Evolutionary conservation across 2,113 vertebrate species (phyloP).

Genomic region (Craseonycteris thonglongyai): DNA sequence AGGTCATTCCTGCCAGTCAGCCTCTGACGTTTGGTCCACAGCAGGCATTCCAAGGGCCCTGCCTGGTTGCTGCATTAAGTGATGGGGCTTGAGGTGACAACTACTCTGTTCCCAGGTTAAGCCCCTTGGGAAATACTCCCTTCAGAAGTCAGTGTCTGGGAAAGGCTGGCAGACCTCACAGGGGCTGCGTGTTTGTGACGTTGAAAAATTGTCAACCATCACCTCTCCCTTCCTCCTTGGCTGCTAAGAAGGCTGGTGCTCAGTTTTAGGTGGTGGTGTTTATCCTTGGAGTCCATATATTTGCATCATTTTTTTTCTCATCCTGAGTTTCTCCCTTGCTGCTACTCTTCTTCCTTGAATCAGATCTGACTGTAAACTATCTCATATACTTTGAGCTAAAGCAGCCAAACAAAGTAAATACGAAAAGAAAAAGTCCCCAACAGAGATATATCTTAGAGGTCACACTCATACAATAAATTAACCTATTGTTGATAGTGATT

Average conservation of each 20-base stretch:
- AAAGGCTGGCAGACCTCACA: neutral
- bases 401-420: neutral
- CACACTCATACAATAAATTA: neutral
- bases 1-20: no score
- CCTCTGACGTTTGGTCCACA: neutral
- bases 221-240: neutral
- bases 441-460: neutral
- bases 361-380: neutral
- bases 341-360: neutral
- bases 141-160: neutral
- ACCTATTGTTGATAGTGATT: neutral
- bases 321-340: neutral
- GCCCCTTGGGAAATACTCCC: neutral
- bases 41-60: neutral
- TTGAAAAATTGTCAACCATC: accelerated
- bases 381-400: neutral
- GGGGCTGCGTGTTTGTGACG: neutral
- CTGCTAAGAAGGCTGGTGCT: neutral
- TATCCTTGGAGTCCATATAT: neutral
- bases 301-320: neutral
- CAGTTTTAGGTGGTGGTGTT: neutral
- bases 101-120: neutral
- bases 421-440: neutral
- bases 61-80: neutral
- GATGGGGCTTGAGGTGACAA: neutral